Base-by-base conservation (phyloP, 2,888 invertebrate genomes). In the Eupithecia dodoneata region DNA sequence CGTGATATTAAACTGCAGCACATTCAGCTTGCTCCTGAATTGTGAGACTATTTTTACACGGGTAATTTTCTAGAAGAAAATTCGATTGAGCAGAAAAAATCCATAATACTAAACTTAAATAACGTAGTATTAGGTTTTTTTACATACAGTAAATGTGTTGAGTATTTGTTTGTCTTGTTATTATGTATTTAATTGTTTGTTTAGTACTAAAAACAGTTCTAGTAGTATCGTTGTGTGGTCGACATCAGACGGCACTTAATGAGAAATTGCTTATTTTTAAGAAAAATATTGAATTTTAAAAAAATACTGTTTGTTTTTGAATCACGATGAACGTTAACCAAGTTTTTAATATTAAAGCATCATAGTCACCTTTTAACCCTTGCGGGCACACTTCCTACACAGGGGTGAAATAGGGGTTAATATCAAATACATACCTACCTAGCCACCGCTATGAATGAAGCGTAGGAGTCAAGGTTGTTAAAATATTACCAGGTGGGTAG, bases 391-490 rank as follows among this genome's bases (percentile, higher is more conserved):
- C n/a, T 55, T 55, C n/a, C 6, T 5, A n/a, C 7, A 55, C n/a
- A 55, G n/a, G 55, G 55, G 55, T 55, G 55, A n/a, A n/a, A 55
- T n/a, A 55, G n/a, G n/a, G 55, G 55, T 55, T 55, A 18, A 59
- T 18, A 59, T 9, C 18, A 59, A n/a, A 52, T n/a, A 59, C 59
- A 59, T 18, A 15, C 0, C 47, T 47, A 47, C 52, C 52, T 59
- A 59, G 59, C 18, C 18, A 9, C 18, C 9, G n/a, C 59, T 18
- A 55, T 7, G 7, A 55, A 59, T 59, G 9, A 18, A 18, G 59
- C 9, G 59, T 59, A 18, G 59, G 59, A 59, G 59, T 59, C n/a
- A 59, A 52, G 18, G 18, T 18, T 55, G 55, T n/a, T 55, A n/a
- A n/a, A 52, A 47, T 4, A 10, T 47, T 12, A 52, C 15, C 49